These are phyloP conservation scores for Drosophila kuntzei DNA, from an alignment of 2,888 invertebrate species.

Conservation along the genomic window DNA sequence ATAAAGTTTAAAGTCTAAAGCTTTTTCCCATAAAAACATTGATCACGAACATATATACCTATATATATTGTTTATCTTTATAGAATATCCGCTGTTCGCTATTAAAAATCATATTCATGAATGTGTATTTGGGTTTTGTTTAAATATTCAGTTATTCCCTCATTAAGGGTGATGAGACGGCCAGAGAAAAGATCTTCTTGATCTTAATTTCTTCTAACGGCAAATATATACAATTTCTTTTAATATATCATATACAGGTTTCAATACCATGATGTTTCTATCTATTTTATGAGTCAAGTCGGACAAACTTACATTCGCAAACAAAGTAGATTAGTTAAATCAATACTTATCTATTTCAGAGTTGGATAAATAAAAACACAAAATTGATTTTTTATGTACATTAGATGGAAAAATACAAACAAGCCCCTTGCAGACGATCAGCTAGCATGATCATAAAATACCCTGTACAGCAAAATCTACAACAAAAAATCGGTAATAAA, in stretches of 20 bases:
- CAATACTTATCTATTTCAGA: slow-evolving; percentile 55
- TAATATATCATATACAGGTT: slow-evolving; percentile 43
- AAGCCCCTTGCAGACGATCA: not conserved
- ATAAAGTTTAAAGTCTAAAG: not conserved
- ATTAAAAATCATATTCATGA: slow-evolving; percentile 10
- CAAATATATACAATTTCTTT: slow-evolving; percentile 46
- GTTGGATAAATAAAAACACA: slow-evolving; percentile 44
- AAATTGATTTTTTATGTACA: slow-evolving; percentile 55
- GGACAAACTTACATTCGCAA: slow-evolving; percentile 36
- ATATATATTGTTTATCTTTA: not conserved
- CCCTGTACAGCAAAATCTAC: slow-evolving; percentile 12
- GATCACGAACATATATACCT: not conserved
- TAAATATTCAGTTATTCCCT: slow-evolving; percentile 55
- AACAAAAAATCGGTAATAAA: not conserved
- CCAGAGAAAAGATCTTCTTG: slow-evolving; percentile 5
- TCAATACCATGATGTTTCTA: slow-evolving; percentile 19
- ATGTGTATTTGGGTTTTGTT: slow-evolving; percentile 51
- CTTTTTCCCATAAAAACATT: not conserved
- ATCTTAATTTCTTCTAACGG: slow-evolving; percentile 40
- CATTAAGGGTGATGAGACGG: slow-evolving; percentile 28
- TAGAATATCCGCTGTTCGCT: slow-evolving; percentile 21
- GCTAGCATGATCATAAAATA: slow-evolving; percentile 18
- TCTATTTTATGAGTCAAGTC: slow-evolving; percentile 32
- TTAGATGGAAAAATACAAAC: slow-evolving; percentile 42
- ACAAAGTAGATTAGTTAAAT: slow-evolving; percentile 50